phyloP scores from a whole-genome alignment of 2,113 vertebrate species.

The Oreochromis spilurus region DNA sequence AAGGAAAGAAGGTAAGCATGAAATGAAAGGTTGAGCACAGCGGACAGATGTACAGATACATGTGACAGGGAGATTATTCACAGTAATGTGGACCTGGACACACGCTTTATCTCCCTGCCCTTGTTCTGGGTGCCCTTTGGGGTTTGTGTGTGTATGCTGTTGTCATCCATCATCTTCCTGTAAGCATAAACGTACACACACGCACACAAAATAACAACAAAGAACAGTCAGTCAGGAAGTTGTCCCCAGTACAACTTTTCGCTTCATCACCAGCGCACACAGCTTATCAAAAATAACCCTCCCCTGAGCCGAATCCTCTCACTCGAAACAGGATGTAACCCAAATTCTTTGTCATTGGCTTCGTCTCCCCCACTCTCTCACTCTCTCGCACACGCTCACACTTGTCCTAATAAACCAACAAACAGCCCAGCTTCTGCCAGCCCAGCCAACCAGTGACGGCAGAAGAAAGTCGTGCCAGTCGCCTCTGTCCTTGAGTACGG shows the following conservation, averaged over 20 bases:
- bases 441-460: not conserved
- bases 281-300: slow-evolving; percentile 60
- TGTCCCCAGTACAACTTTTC: slow-evolving; percentile 28
- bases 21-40: not conserved
- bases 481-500: slow-evolving; percentile 14
- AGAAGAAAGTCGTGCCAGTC: not conserved
- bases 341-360: slow-evolving; percentile 29
- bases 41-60: slow-evolving; percentile 41
- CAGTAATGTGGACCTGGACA: slow-evolving; percentile 15
- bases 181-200: not conserved
- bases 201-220: slow-evolving; percentile 6
- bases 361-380: not conserved
- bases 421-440: not conserved
- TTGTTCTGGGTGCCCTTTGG: slow-evolving; percentile 43
- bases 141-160: not conserved
- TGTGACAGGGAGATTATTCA: slow-evolving; percentile 55
- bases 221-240: slow-evolving; percentile 25
- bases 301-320: slow-evolving; percentile 36
- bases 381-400: not conserved
- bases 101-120: slow-evolving; percentile 49
- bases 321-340: slow-evolving; percentile 50
- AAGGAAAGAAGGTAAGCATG: not conserved
- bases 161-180: not conserved
- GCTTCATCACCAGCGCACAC: slow-evolving; percentile 31
- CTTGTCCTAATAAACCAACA: slow-evolving; percentile 44